Evolutionary conservation across 2,888 invertebrate genomes (phyloP), one percentile per base, ranked within the genome.

Genomic region (Synergus japonicus): DNA sequence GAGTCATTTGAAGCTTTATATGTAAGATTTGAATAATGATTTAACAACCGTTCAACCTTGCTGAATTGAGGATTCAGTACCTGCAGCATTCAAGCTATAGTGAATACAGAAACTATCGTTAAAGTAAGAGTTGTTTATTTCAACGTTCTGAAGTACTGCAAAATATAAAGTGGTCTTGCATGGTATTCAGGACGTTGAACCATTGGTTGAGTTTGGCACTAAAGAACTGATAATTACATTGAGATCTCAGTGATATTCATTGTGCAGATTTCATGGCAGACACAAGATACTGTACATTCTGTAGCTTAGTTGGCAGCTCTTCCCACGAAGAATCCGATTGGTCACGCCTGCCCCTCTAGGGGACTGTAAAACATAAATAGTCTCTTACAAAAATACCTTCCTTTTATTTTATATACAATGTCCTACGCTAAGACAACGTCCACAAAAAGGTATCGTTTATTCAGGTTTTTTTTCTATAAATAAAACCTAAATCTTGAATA

Each of bases 271-370:
- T 69, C 69, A 69, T 60, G 77, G 64, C 49, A 73, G 44, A 22
- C 73, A 60, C 73, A 73, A 54, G 58, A 64, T 76, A 78, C 49
- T 63, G 78, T 79, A 79, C 22, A 73, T 37, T 73, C n/a, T 54
- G 83, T 79, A 80, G 82, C 79, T 78, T 37, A 73, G 77, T 82
- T 83, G 76, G 78, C 79, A 82, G 79, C 78, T 81, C 85, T 89
- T 89, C 89, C 87, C 89, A 88, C 86, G 88, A 88, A 87, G 86
- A 87, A 88, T 89, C 85, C 80, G 84, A 88, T 89, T 86, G 81
- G 87, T 86, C 86, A 85, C 88, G 88, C 85, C 85, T 85, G 85
- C 80, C 84, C 82, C 79, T 85, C 82, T 76, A 81, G 81, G 82
- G 83, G 81, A 79, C 81, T 79, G 63, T 79, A 73, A 44, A 82